Percentiles rank a stretch among this genome's conserved stretches.
These are phyloP conservation scores for Steatocranus sp. DNA, from an alignment of 2,797 vertebrate genomes.

Conservation along the genomic window DNA sequence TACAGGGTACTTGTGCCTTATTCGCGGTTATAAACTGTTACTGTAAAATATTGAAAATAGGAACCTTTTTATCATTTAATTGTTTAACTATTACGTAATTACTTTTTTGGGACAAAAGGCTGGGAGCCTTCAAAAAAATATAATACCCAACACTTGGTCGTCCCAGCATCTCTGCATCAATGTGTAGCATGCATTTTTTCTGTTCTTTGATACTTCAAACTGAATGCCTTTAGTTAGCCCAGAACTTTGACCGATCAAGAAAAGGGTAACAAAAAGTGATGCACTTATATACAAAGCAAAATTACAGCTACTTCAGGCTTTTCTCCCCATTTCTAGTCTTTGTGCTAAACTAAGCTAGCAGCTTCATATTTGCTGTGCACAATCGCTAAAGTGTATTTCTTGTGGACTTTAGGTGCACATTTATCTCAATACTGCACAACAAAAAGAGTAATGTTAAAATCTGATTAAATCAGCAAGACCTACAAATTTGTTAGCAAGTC, in stretches of 20 bases:
- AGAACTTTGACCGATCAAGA: not conserved
- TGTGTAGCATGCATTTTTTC: not conserved
- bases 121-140: not conserved
- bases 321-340: not conserved
- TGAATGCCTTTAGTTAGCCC: not conserved
- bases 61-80: not conserved
- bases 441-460: not conserved
- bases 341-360: not conserved
- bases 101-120: not conserved
- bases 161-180: not conserved
- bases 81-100: not conserved
- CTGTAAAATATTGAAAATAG: not conserved
- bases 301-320: not conserved
- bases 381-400: not conserved
- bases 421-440: not conserved
- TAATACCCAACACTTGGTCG: not conserved
- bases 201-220: not conserved
- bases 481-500: not conserved
- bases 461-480: not conserved
- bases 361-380: not conserved
- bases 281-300: not conserved
- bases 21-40: fast-evolving
- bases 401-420: not conserved
- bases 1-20: not conserved
- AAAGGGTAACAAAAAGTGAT: not conserved